phyloP scores from a whole-genome alignment of 1,140 invertebrate genomes.

The Hycleus cichorii region DNA sequence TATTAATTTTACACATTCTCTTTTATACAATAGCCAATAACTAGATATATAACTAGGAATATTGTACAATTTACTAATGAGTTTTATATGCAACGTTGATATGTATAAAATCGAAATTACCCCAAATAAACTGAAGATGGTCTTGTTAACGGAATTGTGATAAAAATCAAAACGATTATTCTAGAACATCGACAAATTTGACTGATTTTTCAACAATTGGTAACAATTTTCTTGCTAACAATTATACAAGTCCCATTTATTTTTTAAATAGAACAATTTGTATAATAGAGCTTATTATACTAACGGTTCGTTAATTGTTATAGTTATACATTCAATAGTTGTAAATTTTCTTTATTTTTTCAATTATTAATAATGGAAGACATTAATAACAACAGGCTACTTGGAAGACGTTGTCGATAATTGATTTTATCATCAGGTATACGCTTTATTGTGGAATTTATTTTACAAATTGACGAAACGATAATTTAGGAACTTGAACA shows the following conservation, averaged over 20 bases:
- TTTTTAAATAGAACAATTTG: background rate
- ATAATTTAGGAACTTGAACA: too few relatives aligned
- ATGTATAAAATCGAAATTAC: slow-evolving; percentile 9
- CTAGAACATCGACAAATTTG: too few relatives aligned
- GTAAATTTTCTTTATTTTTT: background rate
- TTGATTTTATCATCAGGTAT: too few relatives aligned
- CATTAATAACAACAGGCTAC: slow-evolving; percentile 9
- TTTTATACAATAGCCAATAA: slow-evolving; percentile 15
- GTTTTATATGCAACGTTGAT: slow-evolving; percentile 2
- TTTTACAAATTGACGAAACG: too few relatives aligned
- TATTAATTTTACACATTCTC: slow-evolving; percentile 12
- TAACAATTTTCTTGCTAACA: slow-evolving; percentile 7
- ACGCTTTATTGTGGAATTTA: too few relatives aligned
- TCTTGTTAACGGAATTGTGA: too few relatives aligned
- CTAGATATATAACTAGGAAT: slow-evolving; percentile 7
- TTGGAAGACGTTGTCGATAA: slow-evolving; percentile 9
- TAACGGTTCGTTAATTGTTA: background rate
- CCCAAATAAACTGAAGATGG: too few relatives aligned
- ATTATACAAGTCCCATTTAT: slow-evolving; percentile 11
- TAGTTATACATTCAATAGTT: slow-evolving; percentile 6
- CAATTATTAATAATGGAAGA: background rate
- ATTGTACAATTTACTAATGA: slow-evolving; percentile 10
- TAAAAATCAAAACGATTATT: too few relatives aligned
- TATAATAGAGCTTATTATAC: background rate
- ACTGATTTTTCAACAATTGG: slow-evolving; percentile 7